Base-by-base conservation (phyloP, 2,888 invertebrate genomes). In the Deladenus siricidicola region DNA sequence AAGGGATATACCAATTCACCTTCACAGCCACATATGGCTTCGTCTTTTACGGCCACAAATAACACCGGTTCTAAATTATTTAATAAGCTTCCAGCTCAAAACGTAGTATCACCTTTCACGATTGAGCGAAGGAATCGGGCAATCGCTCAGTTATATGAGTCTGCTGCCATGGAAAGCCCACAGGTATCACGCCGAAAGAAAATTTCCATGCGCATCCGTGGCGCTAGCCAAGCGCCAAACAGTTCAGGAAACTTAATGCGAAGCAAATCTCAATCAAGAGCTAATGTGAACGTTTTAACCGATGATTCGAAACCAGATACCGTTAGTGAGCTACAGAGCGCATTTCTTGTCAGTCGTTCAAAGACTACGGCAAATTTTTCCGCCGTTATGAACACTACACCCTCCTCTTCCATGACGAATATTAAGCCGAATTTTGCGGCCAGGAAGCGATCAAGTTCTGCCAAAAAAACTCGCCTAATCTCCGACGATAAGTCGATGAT, bases 231-330 rank as follows among this genome's bases (percentile, higher is more conserved):
- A 1, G 26, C 21, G 8, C 47, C 21, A 6, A 42, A 42, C n/a
- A 47, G 47, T 47, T 47, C 47, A 10, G 29, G 45, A 23, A 24
- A 28, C 14, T 24, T 58, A 26, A 51, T 53, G 24, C 39, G 58
- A 52, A 58, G 58, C 51, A 58, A 58, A 26, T 58, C 58, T 3
- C 50, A 51, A 43, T 58, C 58, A 44, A 30, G 58, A n/a, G 30
- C 29, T 17, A 58, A 50, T 24, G 34, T 58, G 3, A 29, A 29
- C 28, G 8, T 23, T 23, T 10, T 26, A 10, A 8, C 26, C 8
- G 47, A 47, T 47, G 26, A 47, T 23, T 34, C n/a, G 4, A 53
- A 19, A 42, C 30, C 42, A 19, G 56, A 57, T 28, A n/a, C n/a
- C 56, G n/a, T 24, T 4, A 28, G 19, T 28, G 39, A 56, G 30